Percentiles rank a stretch among this genome's conserved stretches.
These are phyloP conservation scores for Oxycera nigricornis DNA, from an alignment of 2,888 invertebrate genomes.

Conservation along the genomic window DNA sequence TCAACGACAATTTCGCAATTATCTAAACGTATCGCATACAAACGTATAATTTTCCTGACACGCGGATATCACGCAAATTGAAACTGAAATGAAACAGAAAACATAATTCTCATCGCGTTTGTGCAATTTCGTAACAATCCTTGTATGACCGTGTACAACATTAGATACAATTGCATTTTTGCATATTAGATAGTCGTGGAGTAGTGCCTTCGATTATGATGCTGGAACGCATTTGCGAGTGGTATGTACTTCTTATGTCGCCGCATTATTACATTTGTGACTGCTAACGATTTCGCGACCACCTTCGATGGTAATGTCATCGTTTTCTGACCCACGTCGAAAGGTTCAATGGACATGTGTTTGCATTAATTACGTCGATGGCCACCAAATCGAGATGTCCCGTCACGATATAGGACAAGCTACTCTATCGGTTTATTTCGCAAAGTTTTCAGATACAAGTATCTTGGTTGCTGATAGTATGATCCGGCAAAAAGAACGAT, in stretches of 20 bases:
- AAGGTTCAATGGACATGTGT: not conserved
- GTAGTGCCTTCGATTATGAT: not conserved
- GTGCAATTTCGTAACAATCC: not conserved
- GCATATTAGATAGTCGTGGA: conserved; percentile 2
- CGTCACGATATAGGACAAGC: not conserved
- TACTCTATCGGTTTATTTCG: too few species aligned
- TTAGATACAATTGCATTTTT: conserved; percentile 14
- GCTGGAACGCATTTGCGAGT: not conserved
- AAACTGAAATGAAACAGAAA: conserved; percentile 24
- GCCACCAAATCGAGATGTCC: not conserved
- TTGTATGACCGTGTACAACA: not conserved
- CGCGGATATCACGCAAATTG: conserved; percentile 29
- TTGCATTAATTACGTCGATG: conserved; percentile 14
- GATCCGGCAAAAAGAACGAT: too few species aligned
- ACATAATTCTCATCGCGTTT: conserved; percentile 27
- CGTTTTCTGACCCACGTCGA: not conserved
- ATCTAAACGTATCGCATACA: conserved; percentile 15
- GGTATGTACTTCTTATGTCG: not conserved
- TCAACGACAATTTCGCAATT: conserved; percentile 26
- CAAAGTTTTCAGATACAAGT: too few species aligned
- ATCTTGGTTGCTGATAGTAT: too few species aligned
- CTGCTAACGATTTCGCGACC: not conserved
- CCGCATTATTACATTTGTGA: not conserved
- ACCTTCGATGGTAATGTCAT: not conserved
- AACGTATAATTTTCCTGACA: conserved; percentile 26